Evolutionary conservation across 2,113 vertebrate genomes (phyloP).

Genomic region (Apodemus sylvaticus): DNA sequence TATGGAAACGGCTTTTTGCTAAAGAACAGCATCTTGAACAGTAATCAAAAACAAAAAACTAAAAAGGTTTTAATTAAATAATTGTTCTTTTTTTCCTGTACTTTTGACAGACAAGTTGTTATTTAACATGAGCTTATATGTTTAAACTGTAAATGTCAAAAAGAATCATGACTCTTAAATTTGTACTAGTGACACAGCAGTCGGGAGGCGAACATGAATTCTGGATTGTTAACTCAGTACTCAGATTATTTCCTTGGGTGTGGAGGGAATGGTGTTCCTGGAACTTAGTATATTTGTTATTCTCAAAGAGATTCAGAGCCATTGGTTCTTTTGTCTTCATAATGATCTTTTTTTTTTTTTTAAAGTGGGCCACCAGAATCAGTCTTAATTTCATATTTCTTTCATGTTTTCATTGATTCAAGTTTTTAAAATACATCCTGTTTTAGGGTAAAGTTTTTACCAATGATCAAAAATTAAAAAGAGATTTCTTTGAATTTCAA

Average conservation of each 20-base stretch:
- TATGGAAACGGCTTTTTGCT: conserved; percentile 81
- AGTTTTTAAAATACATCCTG: conserved; percentile 69
- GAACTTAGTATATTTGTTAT: conserved; percentile 54
- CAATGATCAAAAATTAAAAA: conserved; percentile 44
- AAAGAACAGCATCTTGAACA: conserved; percentile 77
- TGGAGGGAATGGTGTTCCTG: conserved; percentile 42
- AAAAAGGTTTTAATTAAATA: conserved; percentile 80
- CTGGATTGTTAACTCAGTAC: conserved; percentile 67
- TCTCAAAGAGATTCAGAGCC: conserved; percentile 64
- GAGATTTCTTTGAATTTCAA: conserved; percentile 50
- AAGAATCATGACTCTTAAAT: conserved; percentile 63
- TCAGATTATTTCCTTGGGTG: conserved; percentile 72
- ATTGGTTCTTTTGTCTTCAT: conserved; percentile 61
- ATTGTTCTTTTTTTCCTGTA: conserved; percentile 79
- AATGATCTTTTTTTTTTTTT: not conserved
- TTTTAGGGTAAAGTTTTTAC: conserved; percentile 75
- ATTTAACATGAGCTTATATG: conserved; percentile 66
- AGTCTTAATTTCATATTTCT: conserved; percentile 66
- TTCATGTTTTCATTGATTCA: conserved; percentile 59
- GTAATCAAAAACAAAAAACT: conserved; percentile 72
- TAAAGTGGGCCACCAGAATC: conserved; percentile 61
- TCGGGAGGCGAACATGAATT: conserved; percentile 71
- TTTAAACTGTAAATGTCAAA: conserved; percentile 55
- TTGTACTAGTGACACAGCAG: conserved; percentile 50
- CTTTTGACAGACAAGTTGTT: conserved; percentile 53